Percentiles rank a stretch among this genome's conserved stretches.
Evolutionary conservation across 2,888 invertebrate species (phyloP).

Genomic region (Dorcus hopei): DNA sequence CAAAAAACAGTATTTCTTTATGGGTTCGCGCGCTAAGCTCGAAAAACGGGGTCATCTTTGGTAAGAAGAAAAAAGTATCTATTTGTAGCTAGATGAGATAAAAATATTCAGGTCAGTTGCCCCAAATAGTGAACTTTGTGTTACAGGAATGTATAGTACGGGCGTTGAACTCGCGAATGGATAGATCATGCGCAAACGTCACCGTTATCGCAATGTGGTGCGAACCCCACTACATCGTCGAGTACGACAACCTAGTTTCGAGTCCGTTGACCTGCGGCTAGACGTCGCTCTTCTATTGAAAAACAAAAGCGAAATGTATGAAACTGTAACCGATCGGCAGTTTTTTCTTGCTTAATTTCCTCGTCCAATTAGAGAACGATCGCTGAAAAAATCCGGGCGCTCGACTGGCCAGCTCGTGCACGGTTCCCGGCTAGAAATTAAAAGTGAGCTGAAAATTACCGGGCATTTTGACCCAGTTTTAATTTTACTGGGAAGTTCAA

Average conservation of each 20-base stretch:
- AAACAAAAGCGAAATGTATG: constrained; percentile 29
- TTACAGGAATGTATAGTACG: constrained; percentile 34
- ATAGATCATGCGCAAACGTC: constrained; percentile 32
- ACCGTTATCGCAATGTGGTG: constrained; percentile 34
- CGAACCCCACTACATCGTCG: constrained; percentile 27
- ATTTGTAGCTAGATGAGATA: constrained; percentile 30
- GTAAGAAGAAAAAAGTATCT: constrained; percentile 16
- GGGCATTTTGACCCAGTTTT: constrained; percentile 27
- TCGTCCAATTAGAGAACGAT: neutral
- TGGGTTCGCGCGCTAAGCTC: constrained; percentile 4
- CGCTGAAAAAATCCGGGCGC: neutral
- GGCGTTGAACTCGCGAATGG: constrained; percentile 31
- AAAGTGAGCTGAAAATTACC: constrained; percentile 24
- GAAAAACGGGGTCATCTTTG: constrained; percentile 17
- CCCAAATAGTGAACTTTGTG: constrained; percentile 34
- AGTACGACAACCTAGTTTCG: constrained; percentile 36
- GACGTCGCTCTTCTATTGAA: constrained; percentile 20
- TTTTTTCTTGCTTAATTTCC: constrained; percentile 2
- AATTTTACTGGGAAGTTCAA: constrained; percentile 27
- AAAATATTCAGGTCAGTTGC: constrained; percentile 35
- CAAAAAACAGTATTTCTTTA: no score
- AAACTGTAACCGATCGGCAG: neutral
- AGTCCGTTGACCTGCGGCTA: constrained; percentile 34
- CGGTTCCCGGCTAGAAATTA: constrained; percentile 17
- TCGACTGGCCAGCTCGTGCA: neutral